Conservation (phyloP, 2,797 vertebrate species). For the Phoebastria nigripes region DNA sequence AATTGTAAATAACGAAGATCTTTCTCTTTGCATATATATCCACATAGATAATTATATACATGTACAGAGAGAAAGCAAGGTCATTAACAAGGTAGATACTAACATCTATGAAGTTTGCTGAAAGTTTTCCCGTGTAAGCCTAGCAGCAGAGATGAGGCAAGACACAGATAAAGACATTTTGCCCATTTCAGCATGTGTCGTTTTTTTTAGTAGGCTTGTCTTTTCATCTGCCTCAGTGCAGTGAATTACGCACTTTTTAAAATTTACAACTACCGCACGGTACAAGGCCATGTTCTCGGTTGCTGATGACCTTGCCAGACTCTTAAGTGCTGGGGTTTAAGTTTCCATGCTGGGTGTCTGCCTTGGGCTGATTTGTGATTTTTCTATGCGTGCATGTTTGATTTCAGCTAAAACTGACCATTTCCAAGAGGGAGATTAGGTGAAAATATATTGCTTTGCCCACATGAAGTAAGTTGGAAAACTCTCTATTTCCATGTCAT, state of each 20-base stretch:
- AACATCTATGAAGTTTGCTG: background rate
- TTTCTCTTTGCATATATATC: background rate
- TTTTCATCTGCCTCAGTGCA: background rate
- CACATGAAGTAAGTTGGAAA: background rate
- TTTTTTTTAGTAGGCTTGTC: background rate
- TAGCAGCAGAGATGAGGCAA: background rate
- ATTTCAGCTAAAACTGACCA: constrained; percentile 18
- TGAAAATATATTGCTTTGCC: constrained; percentile 12
- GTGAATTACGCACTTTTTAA: background rate
- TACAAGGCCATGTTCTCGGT: background rate
- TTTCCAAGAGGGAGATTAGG: background rate
- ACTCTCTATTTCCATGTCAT: background rate
- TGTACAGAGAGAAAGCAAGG: background rate
- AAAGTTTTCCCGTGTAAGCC: background rate
- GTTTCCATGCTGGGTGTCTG: constrained; percentile 3
- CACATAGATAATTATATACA: background rate
- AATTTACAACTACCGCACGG: background rate
- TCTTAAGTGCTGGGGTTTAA: background rate
- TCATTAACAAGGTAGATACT: background rate
- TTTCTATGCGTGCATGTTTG: background rate
- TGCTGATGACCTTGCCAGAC: constrained; percentile 45
- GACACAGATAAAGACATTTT: background rate
- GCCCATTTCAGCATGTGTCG: background rate
- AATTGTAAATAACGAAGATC: background rate
- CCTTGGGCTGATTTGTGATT: background rate